Conservation (phyloP, 2,888 invertebrate species). For the Subacronicta megacephala region DNA sequence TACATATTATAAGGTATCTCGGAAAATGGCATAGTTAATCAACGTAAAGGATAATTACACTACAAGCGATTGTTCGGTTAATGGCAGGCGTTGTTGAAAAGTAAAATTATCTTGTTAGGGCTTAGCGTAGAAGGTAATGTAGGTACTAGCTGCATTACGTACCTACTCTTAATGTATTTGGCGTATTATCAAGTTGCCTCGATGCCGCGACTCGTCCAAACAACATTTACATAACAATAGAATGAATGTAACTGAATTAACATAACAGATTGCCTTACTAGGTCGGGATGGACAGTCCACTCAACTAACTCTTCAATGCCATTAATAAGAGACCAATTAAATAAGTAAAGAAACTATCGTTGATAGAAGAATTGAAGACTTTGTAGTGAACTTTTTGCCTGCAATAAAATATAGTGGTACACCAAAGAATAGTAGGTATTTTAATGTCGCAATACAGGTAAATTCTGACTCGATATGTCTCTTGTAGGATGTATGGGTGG, state of each 20-base stretch:
- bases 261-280: constrained; percentile 79
- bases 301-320: constrained; percentile 31
- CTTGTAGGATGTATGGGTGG: constrained; percentile 25
- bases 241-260: constrained; percentile 73
- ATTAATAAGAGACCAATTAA: constrained; percentile 23
- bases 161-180: constrained; percentile 47
- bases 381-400: not conserved
- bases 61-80: constrained; percentile 31
- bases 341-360: not conserved
- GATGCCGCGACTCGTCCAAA: constrained; percentile 52
- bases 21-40: constrained; percentile 28
- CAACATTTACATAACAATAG: constrained; percentile 81
- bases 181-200: constrained; percentile 53
- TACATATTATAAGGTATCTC: too few species aligned
- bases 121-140: constrained; percentile 14
- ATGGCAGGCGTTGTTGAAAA: constrained; percentile 25
- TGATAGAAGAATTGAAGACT: too few species aligned
- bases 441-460: constrained; percentile 19
- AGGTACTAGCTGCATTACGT: constrained; percentile 31
- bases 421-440: too few species aligned
- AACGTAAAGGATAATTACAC: too few species aligned
- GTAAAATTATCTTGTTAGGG: constrained; percentile 25
- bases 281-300: constrained; percentile 66
- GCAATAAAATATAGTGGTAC: too few species aligned
- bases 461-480: constrained; percentile 15